Base-by-base conservation (phyloP, 2,888 invertebrate genomes). In the Tineola bisselliella region DNA sequence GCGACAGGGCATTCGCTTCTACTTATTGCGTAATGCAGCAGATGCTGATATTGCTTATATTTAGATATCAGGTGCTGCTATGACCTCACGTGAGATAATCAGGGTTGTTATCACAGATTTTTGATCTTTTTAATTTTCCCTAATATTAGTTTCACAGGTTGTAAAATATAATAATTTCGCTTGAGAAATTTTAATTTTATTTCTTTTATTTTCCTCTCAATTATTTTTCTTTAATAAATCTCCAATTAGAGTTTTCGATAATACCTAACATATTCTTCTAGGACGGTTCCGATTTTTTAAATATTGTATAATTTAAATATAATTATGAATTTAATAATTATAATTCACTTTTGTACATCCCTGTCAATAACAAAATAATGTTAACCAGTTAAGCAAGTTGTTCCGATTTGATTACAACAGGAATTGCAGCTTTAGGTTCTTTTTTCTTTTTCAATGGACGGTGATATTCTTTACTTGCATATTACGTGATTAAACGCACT, bases 21-120 rank as follows among this genome's bases (percentile, higher is more conserved):
- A 77, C 71, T 76, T 76, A 81, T 84, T 86, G 81, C 83, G 77
- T 77, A 81, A 86, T 81, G 79, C 78, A 76, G 71, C 68, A 69
- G 31, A 48, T 56, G 59, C 43, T 67, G 68, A 84, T 86, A 86
- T 86, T 86, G 86, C 68, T 67, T 81, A 79, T 78, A 81, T 80
- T 79, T 81, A 80, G 77, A 73, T 70, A 77, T 84, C 86, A 86
- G 86, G 86, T 86, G 86, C 70, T 73, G 61, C 64, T 63, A 66
- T 59, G 59, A 60, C 67, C 66, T 70, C 76, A 77, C 81, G 67
- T 69, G 81, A 81, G 83, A 81, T 64, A 61, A 56, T 59, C 71
- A 84, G 82, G 82, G 83, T 63, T 79, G 73, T 8, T 31, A 31
- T 25, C 25, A 25, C 25, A 25, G 2, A 4, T 2, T 25, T 25